A percentile compares a stretch with the other conserved stretches of the same genome.
Conservation (phyloP, 2,113 vertebrate genomes). For the Pelusios castaneus region DNA sequence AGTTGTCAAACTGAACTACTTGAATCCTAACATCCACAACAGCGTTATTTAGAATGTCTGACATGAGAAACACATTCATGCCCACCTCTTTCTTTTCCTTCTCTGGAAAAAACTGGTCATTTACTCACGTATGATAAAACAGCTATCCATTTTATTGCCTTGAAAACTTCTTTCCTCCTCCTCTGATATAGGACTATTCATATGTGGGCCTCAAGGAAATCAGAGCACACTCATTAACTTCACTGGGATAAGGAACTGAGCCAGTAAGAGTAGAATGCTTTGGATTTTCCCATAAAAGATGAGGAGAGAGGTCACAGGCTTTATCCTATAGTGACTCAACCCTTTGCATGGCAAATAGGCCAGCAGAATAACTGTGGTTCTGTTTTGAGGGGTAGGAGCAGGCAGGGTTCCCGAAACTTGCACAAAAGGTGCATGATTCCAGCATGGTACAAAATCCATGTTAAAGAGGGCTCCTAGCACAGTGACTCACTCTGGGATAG, state of each 20-base stretch:
- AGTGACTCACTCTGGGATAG: background rate
- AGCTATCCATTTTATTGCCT: background rate
- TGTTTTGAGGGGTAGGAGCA: background rate
- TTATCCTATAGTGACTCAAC: background rate
- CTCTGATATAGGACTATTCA: background rate
- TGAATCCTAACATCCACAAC: background rate
- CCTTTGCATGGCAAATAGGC: background rate
- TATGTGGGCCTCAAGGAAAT: background rate
- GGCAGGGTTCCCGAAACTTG: background rate
- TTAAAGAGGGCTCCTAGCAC: background rate
- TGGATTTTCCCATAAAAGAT: too few species aligned
- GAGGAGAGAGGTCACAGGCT: too few species aligned
- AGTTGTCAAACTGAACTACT: background rate
- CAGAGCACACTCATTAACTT: background rate
- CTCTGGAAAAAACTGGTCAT: background rate
- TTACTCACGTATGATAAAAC: background rate
- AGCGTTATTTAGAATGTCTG: background rate
- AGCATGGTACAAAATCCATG: background rate
- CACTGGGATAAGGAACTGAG: background rate
- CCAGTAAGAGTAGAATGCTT: background rate
- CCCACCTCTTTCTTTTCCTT: background rate
- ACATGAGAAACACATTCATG: background rate
- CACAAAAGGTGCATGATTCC: background rate
- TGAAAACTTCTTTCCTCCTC: background rate
- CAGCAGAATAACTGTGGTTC: too few species aligned